Evolutionary conservation across 2,797 vertebrate genomes (phyloP).

Genomic region (Spinibarbus caldwelli): DNA sequence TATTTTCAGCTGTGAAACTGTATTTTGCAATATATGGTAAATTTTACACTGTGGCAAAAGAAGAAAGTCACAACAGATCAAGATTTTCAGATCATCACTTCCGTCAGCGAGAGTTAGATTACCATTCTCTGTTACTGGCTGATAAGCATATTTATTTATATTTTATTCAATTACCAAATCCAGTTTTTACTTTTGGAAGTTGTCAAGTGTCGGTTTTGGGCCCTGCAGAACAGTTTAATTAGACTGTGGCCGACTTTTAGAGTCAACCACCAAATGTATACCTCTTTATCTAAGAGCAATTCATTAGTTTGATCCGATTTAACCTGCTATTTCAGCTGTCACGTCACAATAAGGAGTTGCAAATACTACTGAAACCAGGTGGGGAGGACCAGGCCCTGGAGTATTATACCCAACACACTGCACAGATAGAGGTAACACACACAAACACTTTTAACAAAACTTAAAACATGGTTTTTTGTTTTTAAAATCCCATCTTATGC

Average conservation of each 20-base stretch:
- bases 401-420: conserved; percentile 96
- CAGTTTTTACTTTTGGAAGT: neutral
- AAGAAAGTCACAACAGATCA: neutral
- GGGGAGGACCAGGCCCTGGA: conserved; percentile 95
- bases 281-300: neutral
- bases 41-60: neutral
- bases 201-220: neutral
- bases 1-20: too few species aligned
- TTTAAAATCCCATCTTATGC: neutral
- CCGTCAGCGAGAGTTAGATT: neutral
- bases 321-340: conserved; percentile 81
- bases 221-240: neutral
- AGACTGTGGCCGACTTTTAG: neutral
- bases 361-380: conserved; percentile 93
- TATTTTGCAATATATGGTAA: neutral
- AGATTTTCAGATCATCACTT: neutral
- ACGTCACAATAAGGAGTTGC: conserved; percentile 97
- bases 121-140: neutral
- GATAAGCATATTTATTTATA: neutral
- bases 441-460: neutral
- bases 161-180: neutral
- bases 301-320: neutral
- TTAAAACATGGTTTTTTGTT: neutral
- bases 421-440: conserved; percentile 93
- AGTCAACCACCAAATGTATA: neutral